Percentiles rank a stretch among this genome's conserved stretches.
Evolutionary conservation across 2,113 vertebrate species (phyloP).

Genomic region (Tetrax tetrax): DNA sequence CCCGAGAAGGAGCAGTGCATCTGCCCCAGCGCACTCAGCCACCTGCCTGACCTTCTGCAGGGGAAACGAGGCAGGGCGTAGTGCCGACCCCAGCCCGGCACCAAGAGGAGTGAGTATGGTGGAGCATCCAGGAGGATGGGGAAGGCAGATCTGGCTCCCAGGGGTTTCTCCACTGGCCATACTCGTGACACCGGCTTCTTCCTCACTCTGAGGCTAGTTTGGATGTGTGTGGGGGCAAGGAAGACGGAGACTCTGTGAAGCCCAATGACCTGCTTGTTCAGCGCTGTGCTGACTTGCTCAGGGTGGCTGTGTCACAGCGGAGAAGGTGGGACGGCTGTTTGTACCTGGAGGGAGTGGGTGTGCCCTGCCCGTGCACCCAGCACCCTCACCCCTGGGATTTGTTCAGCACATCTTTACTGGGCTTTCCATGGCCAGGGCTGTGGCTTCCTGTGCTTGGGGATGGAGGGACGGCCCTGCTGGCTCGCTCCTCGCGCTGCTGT

Average conservation of each 20-base stretch:
- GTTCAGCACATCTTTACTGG: background rate
- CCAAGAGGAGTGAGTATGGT: background rate
- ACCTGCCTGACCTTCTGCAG: background rate
- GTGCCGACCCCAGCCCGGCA: background rate
- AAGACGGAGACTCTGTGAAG: background rate
- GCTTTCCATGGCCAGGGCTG: background rate
- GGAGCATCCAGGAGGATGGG: background rate
- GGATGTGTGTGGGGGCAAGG: background rate
- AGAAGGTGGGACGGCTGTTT: background rate
- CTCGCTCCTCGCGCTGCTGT: fast-evolving
- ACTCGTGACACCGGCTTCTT: background rate
- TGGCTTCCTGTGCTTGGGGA: fast-evolving
- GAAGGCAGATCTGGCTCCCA: background rate
- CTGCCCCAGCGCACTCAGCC: background rate
- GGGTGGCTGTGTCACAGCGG: background rate
- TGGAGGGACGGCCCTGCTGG: background rate
- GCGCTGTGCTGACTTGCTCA: background rate
- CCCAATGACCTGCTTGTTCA: fast-evolving
- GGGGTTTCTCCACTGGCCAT: background rate
- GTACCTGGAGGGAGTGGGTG: background rate
- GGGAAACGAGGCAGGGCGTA: background rate
- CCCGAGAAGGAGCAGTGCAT: background rate
- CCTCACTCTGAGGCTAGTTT: background rate
- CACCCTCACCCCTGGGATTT: fast-evolving
- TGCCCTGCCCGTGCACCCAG: background rate